A percentile compares a stretch with the other conserved stretches of the same genome.
Evolutionary conservation across 30 jellyfish, hydroid and myxozoan genomes (phyloP).

Genomic region (Calvadosia cruxmelitensis): DNA sequence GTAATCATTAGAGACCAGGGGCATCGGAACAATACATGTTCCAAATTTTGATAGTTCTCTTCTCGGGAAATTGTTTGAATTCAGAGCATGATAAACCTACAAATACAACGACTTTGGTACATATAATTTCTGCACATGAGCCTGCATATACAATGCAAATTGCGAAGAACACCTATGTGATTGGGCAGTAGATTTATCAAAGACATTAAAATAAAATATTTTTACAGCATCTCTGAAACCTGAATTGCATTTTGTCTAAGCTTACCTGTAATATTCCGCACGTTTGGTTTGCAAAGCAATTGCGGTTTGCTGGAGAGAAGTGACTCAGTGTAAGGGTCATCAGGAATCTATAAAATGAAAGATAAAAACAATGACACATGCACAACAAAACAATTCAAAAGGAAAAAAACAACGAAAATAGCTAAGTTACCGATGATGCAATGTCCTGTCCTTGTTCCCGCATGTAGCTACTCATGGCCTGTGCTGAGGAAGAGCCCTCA

Average conservation of each 20-base stretch:
- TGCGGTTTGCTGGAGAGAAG: constrained; percentile 82
- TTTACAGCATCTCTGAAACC: not conserved
- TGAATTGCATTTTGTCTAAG: not conserved
- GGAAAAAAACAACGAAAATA: not conserved
- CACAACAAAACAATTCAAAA: not conserved
- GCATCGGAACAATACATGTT: too few species aligned
- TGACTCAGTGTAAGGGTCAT: constrained; percentile 91
- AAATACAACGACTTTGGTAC: too few species aligned
- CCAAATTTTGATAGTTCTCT: too few species aligned
- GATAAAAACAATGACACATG: not conserved
- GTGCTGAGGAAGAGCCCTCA: constrained; percentile 98
- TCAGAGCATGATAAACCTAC: too few species aligned
- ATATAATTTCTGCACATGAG: too few species aligned
- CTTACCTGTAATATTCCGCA: constrained; percentile 62
- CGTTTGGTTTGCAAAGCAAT: constrained; percentile 76
- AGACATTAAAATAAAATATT: not conserved
- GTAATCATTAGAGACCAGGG: too few species aligned
- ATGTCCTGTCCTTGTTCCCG: constrained; percentile 88
- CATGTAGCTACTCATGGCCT: constrained; percentile 93
- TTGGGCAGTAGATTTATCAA: too few species aligned
- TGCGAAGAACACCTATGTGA: too few species aligned
- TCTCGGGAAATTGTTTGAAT: too few species aligned
- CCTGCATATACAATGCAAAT: too few species aligned
- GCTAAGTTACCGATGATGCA: constrained; percentile 49
- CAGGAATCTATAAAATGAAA: constrained; percentile 52